Conservation (phyloP, 2,888 invertebrate species). For the Holacanthella duospinosa region DNA sequence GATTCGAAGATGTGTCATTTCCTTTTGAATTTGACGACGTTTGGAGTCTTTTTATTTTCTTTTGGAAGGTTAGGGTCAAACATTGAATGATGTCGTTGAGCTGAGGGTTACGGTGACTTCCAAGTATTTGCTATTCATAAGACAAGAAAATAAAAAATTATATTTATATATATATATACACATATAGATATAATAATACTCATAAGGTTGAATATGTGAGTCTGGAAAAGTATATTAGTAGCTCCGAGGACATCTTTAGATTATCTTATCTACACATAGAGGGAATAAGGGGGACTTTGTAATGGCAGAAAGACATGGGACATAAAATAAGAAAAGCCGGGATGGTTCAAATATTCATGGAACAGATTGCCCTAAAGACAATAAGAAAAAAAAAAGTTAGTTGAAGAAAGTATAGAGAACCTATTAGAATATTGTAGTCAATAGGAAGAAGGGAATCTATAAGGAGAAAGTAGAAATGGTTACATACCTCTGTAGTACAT, state of each 20-base stretch:
- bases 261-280: no score
- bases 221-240: not conserved
- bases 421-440: no score
- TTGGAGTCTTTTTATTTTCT: no score
- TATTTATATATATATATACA: no score
- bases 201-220: slow-evolving; percentile 1
- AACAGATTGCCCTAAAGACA: slow-evolving; percentile 18
- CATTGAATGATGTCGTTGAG: no score
- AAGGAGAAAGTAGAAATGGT: no score
- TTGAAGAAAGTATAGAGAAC: slow-evolving; percentile 6
- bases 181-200: no score
- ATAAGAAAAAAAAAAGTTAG: not conserved
- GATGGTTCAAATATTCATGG: slow-evolving; percentile 18
- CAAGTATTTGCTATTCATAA: slow-evolving; percentile 22
- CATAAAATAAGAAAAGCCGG: not conserved
- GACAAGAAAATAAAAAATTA: slow-evolving; percentile 10
- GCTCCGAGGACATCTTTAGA: no score
- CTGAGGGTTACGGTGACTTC: slow-evolving; percentile 12
- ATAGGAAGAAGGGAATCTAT: no score
- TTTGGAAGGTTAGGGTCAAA: no score
- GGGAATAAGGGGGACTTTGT: not conserved
- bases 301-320: not conserved
- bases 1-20: no score
- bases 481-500: slow-evolving; percentile 75
- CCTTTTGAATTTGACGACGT: no score